Base-by-base conservation (phyloP, 2,113 vertebrate genomes). In the Cyanocitta stelleri region DNA sequence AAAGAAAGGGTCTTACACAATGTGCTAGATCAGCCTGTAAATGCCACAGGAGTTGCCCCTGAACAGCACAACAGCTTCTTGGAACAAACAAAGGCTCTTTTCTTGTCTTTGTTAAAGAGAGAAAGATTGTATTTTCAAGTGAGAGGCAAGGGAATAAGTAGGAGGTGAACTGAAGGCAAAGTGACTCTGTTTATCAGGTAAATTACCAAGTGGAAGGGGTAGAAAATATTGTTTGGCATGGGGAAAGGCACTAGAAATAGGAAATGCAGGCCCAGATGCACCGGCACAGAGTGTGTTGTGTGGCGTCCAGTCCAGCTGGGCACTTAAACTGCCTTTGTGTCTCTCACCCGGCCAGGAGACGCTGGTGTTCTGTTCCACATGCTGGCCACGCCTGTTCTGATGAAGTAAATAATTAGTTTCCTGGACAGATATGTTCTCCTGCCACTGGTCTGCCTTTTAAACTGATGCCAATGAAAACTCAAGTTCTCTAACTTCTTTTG, bases 81-180 rank as follows among this genome's bases (percentile, higher is more conserved):
- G 73, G 56, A 94, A 41, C 80, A 48, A 74, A 77, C 41, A 89
- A 85, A 96, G 69, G 56, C 48, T 86, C 83, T 90, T 94, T 88
- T 85, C 75, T 90, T 95, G 75, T 41, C 74, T 79, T 85, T 92
- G 33, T 86, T 81, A 49, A n/a, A 80, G 67, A 63, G 41, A 23
- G 88, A 64, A 88, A 78, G 3, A 29, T 48, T 33, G 27, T 64
- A 27, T 84, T 90, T 90, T 84, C 7, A 2, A 85, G 32, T 49
- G 54, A 69, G 35, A 90, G 37, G 48, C 56, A 41, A 83, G 46
- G 62, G 59, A 93, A 27, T 78, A 64, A 83, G 67, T 35, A 75
- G 80, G 43, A 77, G 63, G 72, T 76, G 48, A 93, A 73, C 41
- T 37, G 24, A 74, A 95, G 63, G 81, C 71, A 51, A 69, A 83